These are phyloP conservation scores for Notospermus geniculatus DNA, from an alignment of 1,140 invertebrate genomes.

Conservation along the genomic window DNA sequence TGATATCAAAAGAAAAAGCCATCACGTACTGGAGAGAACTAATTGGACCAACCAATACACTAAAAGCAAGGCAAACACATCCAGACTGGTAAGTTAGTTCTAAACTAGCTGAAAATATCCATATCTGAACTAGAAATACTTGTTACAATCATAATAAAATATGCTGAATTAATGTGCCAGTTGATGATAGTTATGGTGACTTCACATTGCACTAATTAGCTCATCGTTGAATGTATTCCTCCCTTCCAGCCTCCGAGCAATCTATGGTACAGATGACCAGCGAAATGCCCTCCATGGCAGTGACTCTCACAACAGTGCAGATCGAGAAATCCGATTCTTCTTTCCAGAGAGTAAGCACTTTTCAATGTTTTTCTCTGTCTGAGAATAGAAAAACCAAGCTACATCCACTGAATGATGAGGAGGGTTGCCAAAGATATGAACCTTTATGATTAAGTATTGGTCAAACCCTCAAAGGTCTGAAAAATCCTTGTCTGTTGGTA, in stretches of 20 bases:
- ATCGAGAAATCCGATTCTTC: conserved; percentile 69
- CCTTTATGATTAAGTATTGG: too few species aligned
- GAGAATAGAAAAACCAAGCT: not conserved
- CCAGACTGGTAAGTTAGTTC: conserved; percentile 59
- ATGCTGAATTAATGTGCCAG: too few species aligned
- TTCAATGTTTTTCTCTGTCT: not conserved
- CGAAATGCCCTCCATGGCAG: conserved; percentile 55
- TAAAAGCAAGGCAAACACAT: conserved; percentile 68
- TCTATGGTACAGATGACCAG: conserved; percentile 69
- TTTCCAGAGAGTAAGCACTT: conserved; percentile 73
- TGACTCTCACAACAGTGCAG: conserved; percentile 47
- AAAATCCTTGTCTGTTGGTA: too few species aligned
- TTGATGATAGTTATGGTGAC: too few species aligned
- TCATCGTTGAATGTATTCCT: conserved; percentile 5
- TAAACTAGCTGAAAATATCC: not conserved
- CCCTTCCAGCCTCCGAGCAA: conserved; percentile 64
- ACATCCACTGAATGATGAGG: not conserved
- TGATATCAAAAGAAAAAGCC: conserved; percentile 65
- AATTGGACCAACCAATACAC: conserved; percentile 66
- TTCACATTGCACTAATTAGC: too few species aligned
- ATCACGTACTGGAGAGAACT: conserved; percentile 70
- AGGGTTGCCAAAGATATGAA: too few species aligned
- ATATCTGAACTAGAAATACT: too few species aligned
- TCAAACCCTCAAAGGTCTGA: too few species aligned
- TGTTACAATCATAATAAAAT: too few species aligned